These are phyloP conservation scores for Plectropomus leopardus DNA, from an alignment of 2,113 vertebrate species.

Conservation along the genomic window DNA sequence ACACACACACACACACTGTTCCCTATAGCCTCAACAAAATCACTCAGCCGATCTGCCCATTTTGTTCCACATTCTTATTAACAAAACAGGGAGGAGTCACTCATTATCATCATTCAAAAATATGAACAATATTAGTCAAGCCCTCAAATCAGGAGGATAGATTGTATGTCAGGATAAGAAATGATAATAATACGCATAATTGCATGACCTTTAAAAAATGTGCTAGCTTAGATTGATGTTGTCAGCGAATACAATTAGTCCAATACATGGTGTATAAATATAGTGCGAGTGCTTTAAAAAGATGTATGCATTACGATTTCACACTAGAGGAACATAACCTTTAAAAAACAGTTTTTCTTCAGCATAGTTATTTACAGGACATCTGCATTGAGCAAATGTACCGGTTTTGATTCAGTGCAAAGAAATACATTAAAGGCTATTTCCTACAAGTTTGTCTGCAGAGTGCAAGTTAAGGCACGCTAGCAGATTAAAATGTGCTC, in stretches of 20 bases:
- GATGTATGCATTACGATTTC: not conserved
- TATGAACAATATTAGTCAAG: slow-evolving; percentile 24
- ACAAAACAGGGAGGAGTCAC: slow-evolving; percentile 55
- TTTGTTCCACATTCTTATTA: slow-evolving; percentile 62
- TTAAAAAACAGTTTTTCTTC: slow-evolving; percentile 5
- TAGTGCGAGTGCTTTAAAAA: not conserved
- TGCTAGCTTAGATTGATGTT: not conserved
- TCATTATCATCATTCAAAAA: slow-evolving; percentile 48
- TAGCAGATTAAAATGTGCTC: slow-evolving; percentile 41
- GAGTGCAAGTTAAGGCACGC: slow-evolving; percentile 28
- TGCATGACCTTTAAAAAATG: slow-evolving; percentile 48
- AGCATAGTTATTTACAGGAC: not conserved
- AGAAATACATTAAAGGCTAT: not conserved
- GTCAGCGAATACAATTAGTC: not conserved
- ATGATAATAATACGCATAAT: slow-evolving; percentile 26
- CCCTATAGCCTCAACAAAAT: slow-evolving; percentile 61
- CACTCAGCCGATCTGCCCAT: slow-evolving; percentile 61
- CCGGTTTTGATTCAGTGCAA: not conserved
- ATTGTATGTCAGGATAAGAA: slow-evolving; percentile 46
- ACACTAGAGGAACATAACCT: not conserved
- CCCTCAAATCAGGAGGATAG: slow-evolving; percentile 34
- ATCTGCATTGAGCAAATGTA: not conserved
- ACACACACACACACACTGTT: slow-evolving; percentile 41
- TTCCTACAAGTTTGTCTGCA: slow-evolving; percentile 6
- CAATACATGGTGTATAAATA: too few relatives aligned